Base-by-base conservation (phyloP, 1,140 invertebrate species). In the Atta colombica region DNA sequence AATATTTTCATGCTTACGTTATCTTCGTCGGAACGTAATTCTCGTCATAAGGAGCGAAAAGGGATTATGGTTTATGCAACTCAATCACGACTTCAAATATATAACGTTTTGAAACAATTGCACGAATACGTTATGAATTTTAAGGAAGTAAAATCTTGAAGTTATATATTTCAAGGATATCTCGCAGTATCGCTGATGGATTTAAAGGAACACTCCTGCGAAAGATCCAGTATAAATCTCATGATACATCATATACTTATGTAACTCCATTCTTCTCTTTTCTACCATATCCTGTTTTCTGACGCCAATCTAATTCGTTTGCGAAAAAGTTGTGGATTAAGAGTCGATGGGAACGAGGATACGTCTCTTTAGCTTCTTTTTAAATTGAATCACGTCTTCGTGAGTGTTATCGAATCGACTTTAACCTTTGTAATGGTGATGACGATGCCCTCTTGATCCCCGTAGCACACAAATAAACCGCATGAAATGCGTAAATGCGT, bases 211-310 rank as follows among this genome's bases (percentile, higher is more conserved):
- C 69, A 35, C 55, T 61, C 45, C n/a, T 12, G 69, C 55, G 39
- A 28, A 84, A 75, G 45, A 82, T 74, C 51, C 21, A 2, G 4
- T 28, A 45, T 51, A 71, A 72, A 7, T 82, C 80, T 31, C 58
- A 12, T 35, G 69, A 84, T 84, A 75, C 16, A 75, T 75, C 68
- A 74, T 84, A 82, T 25, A 63, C 55, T 63, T 84, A 45, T 45
- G 10, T 45, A 75, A 51, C 55, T 45, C n/a, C 14, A 18, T 21
- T 55, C 49, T 18, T 14, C 14, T 31, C 1, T 21, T 5, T 3
- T 7, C 49, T 51, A 0, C 10, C 45, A 25, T 61, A 61, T 31
- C 80, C 18, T 25, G 7, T 51, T 35, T 61, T 49, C 25, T 39
- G 28, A 49, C 35, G 25, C 21, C 49, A 55, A 35, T 55, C 66